Evolutionary conservation across 1,140 invertebrate species (phyloP), one percentile per base, ranked within the genome.

Genomic region (Teleogryllus occipitalis): DNA sequence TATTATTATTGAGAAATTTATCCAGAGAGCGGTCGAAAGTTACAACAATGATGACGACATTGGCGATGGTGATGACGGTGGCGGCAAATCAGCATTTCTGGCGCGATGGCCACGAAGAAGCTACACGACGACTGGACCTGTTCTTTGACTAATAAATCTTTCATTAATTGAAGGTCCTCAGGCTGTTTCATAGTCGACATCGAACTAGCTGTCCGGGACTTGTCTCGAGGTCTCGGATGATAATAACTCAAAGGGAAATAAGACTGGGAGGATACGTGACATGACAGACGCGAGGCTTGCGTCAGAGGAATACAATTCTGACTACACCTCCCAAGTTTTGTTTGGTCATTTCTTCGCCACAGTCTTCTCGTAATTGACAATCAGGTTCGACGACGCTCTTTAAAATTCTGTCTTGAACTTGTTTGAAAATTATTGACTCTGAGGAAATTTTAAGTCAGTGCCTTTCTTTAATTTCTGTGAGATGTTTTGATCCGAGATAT

Each of bases 71-170:
- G 27, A 39, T 39, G 27, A 39, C n/a, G n/a, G n/a, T 39, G 27
- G 27, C 27, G 27, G 27, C 27, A 39, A 2, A 39, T 39, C 27
- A 7, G 54, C 18, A 18, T 14, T 65, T 65, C 10, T 65, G 54
- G 54, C 54, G 54, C 18, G 10, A 65, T 65, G 10, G 18, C 18
- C 18, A 65, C 18, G 54, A 65, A 18, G 18, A 65, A 10, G 54
- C 54, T 65, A 65, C 54, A 14, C 18, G 54, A 65, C 54, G 18
- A 14, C 54, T 18, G 10, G 18, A 65, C 54, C 54, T 65, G 54
- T 65, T 65, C 54, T 65, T 39, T 65, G 54, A 65, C 54, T 65
- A 65, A 65, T 65, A 65, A 65, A 65, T 65, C 54, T 65, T 65
- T 65, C 54, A 18, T 65, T 65, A 65, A 65, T 65, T 65, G 54